Evolutionary conservation across 2,888 invertebrate species (phyloP), one percentile per base, ranked within the genome.

Genomic region (Amphipyra tragopoginis): DNA sequence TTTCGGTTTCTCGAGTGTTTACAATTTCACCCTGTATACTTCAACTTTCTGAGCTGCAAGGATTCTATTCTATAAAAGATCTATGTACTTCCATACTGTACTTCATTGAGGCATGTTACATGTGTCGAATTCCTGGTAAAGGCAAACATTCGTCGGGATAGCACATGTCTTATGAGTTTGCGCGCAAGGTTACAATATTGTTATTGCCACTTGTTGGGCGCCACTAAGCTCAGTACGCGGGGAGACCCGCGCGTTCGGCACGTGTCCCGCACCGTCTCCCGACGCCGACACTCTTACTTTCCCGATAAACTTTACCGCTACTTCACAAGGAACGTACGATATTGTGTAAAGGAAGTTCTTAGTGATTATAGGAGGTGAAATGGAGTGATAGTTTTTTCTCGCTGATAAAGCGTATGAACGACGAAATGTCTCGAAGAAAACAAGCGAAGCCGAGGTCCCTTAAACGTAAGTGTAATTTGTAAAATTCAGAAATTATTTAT

Each of bases 361-460:
- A 70, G 81, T 80, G 79, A 54, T 64, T 52, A 40, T 51, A 36
- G 36, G 60, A 49, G 11, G 68, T 67, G 67, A 65, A 61, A 70
- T 78, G 65, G 55, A 64, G 69, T 72, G 64, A 65, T 53, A 11
- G 40, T 57, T 61, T 47, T 55, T 52, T 39, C 13, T 66, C 62
- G 72, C 74, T 76, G 65, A 50, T 61, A 75, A 52, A 45, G 65
- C 63, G 67, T 29, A 29, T 7, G 29, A 7, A 5, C 29, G 66
- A 87, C 80, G 73, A 96, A 43, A 79, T 97, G 97, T 96, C 97
- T 77, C 95, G 97, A 79, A 95, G 96, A 82, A 97, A 97, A 89
- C 97, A 97, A 87, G 96, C 96, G 45, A 96, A 96, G 84, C 97
- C 97, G 74, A 95, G 96, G 83, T 96, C 96, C 68, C 93, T 96